A percentile compares a stretch with the other conserved stretches of the same genome.
These are phyloP conservation scores for Bellardia bayeri DNA, from an alignment of 2,888 invertebrate species.

Conservation along the genomic window DNA sequence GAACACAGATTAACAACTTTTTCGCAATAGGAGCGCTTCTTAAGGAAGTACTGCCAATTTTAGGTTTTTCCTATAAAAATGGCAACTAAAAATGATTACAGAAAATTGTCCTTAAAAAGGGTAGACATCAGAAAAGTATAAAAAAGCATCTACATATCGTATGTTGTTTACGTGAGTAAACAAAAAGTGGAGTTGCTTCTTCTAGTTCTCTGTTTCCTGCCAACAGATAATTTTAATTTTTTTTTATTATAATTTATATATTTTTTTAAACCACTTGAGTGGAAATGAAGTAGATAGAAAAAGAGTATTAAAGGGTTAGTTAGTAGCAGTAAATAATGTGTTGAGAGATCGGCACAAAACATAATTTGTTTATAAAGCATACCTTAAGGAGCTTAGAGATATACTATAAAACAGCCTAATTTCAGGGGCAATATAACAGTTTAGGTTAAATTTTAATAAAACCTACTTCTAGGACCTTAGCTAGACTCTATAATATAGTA, in stretches of 20 bases:
- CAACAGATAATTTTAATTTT: slow-evolving; percentile 18
- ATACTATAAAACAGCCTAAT: too few species aligned
- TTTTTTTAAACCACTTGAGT: slow-evolving; percentile 20
- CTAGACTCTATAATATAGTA: too few species aligned
- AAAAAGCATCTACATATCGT: slow-evolving; percentile 4
- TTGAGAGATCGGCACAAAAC: not conserved
- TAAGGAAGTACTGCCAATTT: too few species aligned
- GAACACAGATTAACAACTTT: too few species aligned
- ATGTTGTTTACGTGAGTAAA: slow-evolving; percentile 20
- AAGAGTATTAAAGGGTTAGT: not conserved
- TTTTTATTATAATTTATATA: slow-evolving; percentile 20
- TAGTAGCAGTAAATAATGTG: not conserved
- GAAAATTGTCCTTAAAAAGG: not conserved
- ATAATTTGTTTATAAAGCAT: not conserved
- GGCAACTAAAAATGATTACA: too few species aligned
- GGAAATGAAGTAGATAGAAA: slow-evolving; percentile 32
- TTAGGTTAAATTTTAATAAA: too few species aligned
- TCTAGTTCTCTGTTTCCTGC: not conserved
- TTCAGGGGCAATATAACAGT: too few species aligned
- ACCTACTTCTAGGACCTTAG: too few species aligned
- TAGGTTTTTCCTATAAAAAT: too few species aligned
- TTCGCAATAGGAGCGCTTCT: too few species aligned
- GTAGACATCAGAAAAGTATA: not conserved
- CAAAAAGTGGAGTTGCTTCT: slow-evolving; percentile 19
- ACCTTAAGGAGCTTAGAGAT: too few species aligned